phyloP scores from a whole-genome alignment of 2,797 vertebrate genomes.

The Tauraco hartlaubi region DNA sequence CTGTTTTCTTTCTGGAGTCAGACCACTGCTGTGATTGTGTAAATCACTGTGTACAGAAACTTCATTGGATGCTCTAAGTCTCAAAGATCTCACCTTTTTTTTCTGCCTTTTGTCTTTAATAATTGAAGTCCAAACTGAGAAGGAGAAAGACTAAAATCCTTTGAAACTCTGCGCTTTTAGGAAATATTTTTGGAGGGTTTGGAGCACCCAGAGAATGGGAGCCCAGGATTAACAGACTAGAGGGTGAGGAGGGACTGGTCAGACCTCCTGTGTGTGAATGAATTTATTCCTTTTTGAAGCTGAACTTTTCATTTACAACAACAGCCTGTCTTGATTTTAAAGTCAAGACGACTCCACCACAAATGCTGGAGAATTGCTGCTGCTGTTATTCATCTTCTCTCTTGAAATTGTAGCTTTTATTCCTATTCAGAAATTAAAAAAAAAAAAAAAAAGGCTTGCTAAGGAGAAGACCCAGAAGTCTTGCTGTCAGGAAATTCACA shows the following conservation, averaged over 20 bases:
- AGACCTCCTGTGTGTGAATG: not conserved
- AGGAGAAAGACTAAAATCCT: not conserved
- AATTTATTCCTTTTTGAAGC: not conserved
- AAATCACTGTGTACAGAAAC: not conserved
- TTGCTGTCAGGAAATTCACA: not conserved
- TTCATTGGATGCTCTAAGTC: not conserved
- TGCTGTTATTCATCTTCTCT: not conserved
- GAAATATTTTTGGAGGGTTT: not conserved
- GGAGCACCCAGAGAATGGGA: not conserved
- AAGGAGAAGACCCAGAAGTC: not conserved
- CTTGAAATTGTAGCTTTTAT: not conserved
- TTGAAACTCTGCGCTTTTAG: not conserved
- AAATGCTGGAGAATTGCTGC: not conserved
- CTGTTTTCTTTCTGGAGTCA: not conserved
- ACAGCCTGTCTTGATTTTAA: not conserved
- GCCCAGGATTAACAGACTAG: not conserved
- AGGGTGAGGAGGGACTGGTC: not conserved
- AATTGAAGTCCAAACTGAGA: not conserved
- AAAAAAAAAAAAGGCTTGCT: not conserved
- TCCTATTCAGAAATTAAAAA: not conserved
- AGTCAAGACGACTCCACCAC: rapidly evolving
- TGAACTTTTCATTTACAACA: not conserved
- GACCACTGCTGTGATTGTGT: not conserved
- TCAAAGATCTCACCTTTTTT: not conserved
- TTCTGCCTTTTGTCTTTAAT: not conserved